These are phyloP conservation scores for Apodemus sylvaticus DNA, from an alignment of 2,113 vertebrate genomes.

Conservation along the genomic window DNA sequence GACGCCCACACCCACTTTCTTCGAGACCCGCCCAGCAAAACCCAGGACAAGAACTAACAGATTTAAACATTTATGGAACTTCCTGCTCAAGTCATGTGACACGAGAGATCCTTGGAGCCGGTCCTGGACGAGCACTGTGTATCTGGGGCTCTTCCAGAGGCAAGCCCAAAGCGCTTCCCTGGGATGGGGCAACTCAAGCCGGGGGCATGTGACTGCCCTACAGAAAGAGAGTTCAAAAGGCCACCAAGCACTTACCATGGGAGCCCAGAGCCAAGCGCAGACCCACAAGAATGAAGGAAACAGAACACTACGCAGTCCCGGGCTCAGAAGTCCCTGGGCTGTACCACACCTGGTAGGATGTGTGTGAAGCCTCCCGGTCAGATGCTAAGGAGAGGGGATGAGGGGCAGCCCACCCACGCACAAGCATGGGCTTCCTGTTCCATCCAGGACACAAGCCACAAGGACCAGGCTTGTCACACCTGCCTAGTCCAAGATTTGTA, in stretches of 20 bases:
- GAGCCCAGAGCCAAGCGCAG: background rate
- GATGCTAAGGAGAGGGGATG: background rate
- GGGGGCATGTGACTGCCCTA: background rate
- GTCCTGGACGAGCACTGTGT: background rate
- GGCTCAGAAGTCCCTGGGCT: background rate
- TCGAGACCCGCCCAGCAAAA: constrained; percentile 29
- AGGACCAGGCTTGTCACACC: background rate
- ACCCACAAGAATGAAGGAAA: background rate
- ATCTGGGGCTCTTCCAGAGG: background rate
- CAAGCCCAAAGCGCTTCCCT: background rate
- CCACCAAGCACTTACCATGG: background rate
- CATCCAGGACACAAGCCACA: background rate
- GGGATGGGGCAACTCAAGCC: background rate
- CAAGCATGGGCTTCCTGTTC: background rate
- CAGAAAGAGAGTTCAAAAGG: background rate
- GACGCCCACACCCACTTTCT: constrained; percentile 34
- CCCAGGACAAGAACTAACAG: constrained; percentile 49
- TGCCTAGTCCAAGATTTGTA: background rate
- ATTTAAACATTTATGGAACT: constrained; percentile 54
- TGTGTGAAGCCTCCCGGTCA: background rate
- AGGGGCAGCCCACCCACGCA: background rate
- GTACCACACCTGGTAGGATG: background rate
- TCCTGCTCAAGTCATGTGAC: background rate
- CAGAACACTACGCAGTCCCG: background rate
- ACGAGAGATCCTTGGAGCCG: background rate